A percentile compares a stretch with the other conserved stretches of the same genome.
Conservation (phyloP, 2,113 vertebrate species). For the Rynchops niger region DNA sequence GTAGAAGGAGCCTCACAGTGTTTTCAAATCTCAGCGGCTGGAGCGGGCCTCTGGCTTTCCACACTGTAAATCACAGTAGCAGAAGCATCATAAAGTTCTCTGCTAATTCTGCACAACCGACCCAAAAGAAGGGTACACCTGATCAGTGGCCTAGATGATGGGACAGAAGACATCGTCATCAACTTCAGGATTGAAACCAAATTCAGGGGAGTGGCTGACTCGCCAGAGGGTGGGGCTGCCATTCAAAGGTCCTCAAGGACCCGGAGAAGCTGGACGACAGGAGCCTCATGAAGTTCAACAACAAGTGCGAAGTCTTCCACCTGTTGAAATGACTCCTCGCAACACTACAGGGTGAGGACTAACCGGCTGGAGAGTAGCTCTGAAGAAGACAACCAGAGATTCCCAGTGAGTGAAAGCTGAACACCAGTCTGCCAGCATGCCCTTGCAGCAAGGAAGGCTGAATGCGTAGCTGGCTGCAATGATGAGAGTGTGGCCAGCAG, state of each 20-base stretch:
- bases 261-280: neutral
- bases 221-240: neutral
- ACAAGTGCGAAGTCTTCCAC: neutral
- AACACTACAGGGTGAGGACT: neutral
- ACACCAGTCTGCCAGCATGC: neutral
- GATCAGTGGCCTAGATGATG: neutral
- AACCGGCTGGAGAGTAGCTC: neutral
- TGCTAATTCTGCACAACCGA: neutral
- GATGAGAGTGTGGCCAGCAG: neutral
- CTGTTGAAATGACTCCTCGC: neutral
- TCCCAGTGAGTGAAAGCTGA: neutral
- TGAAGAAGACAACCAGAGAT: neutral
- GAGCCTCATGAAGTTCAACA: neutral
- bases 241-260: neutral
- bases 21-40: neutral
- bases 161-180: neutral
- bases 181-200: neutral
- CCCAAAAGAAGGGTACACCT: neutral
- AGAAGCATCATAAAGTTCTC: neutral
- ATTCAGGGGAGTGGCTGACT: neutral
- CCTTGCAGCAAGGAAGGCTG: conserved; percentile 24
- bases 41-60: neutral
- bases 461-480: neutral
- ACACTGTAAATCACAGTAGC: neutral
- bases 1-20: neutral